A percentile compares a stretch with the other conserved stretches of the same genome.
phyloP scores from a whole-genome alignment of 2,888 invertebrate species.

The Nemurella pictetii region DNA sequence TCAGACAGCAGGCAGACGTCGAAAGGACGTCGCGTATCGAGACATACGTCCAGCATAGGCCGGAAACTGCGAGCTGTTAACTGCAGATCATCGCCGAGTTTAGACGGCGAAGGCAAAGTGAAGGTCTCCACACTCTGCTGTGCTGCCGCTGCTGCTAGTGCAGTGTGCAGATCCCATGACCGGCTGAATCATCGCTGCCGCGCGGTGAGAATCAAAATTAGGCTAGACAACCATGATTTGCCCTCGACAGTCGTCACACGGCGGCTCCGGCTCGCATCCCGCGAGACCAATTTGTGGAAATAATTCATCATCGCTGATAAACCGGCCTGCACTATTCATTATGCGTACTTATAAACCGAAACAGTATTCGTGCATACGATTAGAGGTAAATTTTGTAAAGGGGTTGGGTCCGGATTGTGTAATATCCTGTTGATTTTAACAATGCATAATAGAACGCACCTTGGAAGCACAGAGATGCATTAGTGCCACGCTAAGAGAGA shows the following conservation, averaged over 20 bases:
- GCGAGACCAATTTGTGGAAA: not conserved
- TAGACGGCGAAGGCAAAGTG: not conserved
- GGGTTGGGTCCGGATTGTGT: not conserved
- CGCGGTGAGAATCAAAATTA: slow-evolving; percentile 25
- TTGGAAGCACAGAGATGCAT: too few species aligned
- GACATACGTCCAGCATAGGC: too few species aligned
- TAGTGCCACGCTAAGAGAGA: too few species aligned
- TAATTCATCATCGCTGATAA: not conserved
- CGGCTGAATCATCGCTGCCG: not conserved
- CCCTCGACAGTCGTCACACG: not conserved
- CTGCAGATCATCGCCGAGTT: not conserved
- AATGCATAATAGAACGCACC: not conserved
- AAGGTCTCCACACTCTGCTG: too few species aligned
- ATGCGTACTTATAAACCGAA: not conserved
- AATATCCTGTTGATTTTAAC: not conserved
- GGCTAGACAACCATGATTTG: not conserved
- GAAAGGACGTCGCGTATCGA: too few species aligned
- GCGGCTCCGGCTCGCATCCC: not conserved
- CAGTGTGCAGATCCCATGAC: slow-evolving; percentile 30
- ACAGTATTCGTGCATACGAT: not conserved
- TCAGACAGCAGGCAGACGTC: too few species aligned
- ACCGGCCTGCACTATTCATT: not conserved
- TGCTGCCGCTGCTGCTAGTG: too few species aligned
- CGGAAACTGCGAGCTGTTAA: not conserved
- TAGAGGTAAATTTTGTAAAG: not conserved